Conservation (phyloP, 2,888 invertebrate genomes). For the Dorcus parallelipipedus region DNA sequence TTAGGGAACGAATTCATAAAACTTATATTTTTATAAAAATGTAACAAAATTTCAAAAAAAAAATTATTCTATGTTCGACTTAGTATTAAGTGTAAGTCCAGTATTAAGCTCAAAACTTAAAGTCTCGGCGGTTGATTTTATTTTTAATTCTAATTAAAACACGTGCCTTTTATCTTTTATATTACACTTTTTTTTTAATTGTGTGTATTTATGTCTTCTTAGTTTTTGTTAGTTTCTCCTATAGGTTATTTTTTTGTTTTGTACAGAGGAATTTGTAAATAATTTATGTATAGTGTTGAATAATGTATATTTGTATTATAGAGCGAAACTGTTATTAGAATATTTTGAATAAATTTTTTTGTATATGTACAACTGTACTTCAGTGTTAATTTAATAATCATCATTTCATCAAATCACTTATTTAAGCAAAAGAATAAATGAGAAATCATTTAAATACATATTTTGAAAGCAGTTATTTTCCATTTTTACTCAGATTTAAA, state of each 20-base stretch:
- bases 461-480: no score
- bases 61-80: no score
- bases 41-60: no score
- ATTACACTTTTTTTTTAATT: neutral
- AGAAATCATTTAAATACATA: no score
- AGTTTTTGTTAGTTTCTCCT: no score
- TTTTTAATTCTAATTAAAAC: neutral
- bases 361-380: no score
- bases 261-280: conserved; percentile 1
- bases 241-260: neutral
- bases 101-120: no score
- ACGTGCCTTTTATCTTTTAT: conserved; percentile 1
- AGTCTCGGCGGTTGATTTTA: neutral
- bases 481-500: no score
- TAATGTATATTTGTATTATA: conserved; percentile 7
- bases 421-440: no score
- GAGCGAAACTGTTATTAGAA: neutral
- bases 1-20: neutral
- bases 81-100: no score
- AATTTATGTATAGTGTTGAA: conserved; percentile 7
- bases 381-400: no score
- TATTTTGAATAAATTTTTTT: conserved; percentile 2
- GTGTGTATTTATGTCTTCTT: neutral
- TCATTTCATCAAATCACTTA: no score
- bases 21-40: neutral